A percentile compares a stretch with the other conserved stretches of the same genome.
These are phyloP conservation scores for Arrhopalites spinosus DNA, from an alignment of 2,888 invertebrate species.

Conservation along the genomic window DNA sequence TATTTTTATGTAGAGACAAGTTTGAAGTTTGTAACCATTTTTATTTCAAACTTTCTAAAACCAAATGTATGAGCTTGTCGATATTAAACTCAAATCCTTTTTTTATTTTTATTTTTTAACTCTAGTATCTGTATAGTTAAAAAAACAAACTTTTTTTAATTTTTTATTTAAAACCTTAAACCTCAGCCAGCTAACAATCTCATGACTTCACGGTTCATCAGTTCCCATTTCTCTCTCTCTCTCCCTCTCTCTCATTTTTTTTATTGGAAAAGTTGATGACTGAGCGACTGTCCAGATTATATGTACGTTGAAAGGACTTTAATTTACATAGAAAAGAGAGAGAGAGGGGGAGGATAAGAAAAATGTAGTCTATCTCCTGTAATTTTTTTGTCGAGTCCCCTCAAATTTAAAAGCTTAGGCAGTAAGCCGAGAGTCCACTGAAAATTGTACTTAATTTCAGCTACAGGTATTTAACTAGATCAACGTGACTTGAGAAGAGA, in stretches of 20 bases:
- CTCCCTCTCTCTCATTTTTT: background rate
- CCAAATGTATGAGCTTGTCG: too few relatives aligned
- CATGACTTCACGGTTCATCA: slow-evolving; percentile 8
- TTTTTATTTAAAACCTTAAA: too few relatives aligned
- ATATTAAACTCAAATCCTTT: too few relatives aligned
- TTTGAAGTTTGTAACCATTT: too few relatives aligned
- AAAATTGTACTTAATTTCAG: slow-evolving; percentile 45
- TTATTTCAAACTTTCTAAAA: too few relatives aligned
- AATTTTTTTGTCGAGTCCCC: background rate
- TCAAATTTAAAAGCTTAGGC: background rate
- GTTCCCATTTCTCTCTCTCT: background rate
- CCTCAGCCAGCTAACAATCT: slow-evolving; percentile 4
- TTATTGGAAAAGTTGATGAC: background rate
- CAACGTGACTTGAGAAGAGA: slow-evolving; percentile 48
- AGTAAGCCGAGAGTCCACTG: background rate
- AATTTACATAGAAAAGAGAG: background rate
- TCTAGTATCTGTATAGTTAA: too few relatives aligned
- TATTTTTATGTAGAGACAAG: too few relatives aligned
- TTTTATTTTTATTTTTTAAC: too few relatives aligned
- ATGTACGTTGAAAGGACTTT: background rate
- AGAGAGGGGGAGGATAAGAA: background rate
- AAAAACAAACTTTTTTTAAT: too few relatives aligned
- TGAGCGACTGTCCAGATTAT: background rate
- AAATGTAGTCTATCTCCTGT: background rate
- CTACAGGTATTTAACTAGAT: slow-evolving; percentile 55